phyloP scores from a whole-genome alignment of 2,888 invertebrate genomes.

The Strigamia maritima region DNA sequence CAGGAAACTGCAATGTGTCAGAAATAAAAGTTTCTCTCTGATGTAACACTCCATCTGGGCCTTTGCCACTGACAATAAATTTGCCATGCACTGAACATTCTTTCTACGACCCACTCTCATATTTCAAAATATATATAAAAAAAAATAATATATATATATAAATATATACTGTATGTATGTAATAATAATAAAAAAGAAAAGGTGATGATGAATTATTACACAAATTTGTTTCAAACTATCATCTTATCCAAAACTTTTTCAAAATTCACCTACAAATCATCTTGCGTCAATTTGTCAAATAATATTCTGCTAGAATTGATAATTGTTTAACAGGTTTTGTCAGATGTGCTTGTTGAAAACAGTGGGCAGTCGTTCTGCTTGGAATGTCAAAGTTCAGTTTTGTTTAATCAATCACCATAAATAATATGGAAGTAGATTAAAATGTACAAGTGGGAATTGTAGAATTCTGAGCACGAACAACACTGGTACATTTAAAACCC shows the following conservation, averaged over 20 bases:
- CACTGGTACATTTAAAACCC: too few species aligned
- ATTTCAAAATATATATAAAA: not conserved
- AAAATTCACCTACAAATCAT: not conserved
- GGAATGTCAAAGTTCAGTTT: too few species aligned
- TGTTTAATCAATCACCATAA: too few species aligned
- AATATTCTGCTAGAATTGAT: too few species aligned
- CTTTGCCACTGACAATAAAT: constrained; percentile 17
- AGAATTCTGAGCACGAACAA: too few species aligned
- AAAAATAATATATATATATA: not conserved
- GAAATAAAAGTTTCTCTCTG: not conserved
- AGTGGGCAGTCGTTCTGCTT: too few species aligned
- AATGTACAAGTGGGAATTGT: too few species aligned
- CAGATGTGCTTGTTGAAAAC: too few species aligned
- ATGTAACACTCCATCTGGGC: constrained; percentile 24
- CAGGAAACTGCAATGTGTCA: constrained; percentile 22
- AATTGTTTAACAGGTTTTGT: too few species aligned
- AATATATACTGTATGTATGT: too few species aligned
- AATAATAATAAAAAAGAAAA: not conserved
- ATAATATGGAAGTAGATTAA: too few species aligned
- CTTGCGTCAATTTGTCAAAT: not conserved
- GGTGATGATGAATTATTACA: not conserved
- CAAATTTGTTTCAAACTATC: not conserved
- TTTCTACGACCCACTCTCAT: not conserved
- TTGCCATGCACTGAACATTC: constrained; percentile 7
- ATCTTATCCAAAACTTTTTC: not conserved